Evolutionary conservation across 2,113 vertebrate genomes (phyloP), one percentile per base, ranked within the genome.

Genomic region (Cricetomys ansorgei): DNA sequence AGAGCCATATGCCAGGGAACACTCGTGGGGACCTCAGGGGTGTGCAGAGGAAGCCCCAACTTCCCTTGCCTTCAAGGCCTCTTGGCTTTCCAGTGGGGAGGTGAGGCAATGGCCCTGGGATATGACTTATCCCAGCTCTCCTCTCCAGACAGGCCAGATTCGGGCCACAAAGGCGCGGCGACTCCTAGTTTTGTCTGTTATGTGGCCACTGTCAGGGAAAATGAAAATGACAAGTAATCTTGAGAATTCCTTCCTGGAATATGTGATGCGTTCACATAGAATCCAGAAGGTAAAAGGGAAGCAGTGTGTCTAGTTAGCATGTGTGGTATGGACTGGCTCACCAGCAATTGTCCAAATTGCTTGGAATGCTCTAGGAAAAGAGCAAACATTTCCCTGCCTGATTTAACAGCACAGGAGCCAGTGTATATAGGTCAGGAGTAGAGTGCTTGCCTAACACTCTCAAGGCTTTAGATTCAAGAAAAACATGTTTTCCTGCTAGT

Each of bases 331-430:
- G 73, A 62, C 37, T 2, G 40, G 19, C 43, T 3, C 12, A 2
- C 86, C 37, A 31, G 13, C 69, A 13, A 1, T 57, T 62, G 15
- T 73, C 64, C 45, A 15, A 19, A 27, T 13, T 72, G 57, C 93
- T 64, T 91, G 64, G 80, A 92, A 79, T 91, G 86, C 91, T 91
- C 55, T 62, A 62, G 62, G 53, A 57, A 55, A 93, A 85, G 45
- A n/a, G 45, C 10, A 29, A 19, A 72, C 79, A 3, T 64, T 88
- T 79, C 50, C 88, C 80, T 86, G 57, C 75, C 77, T 91, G 81
- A 88, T 73, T 86, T 89, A 91, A 86, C 25, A 92, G 3, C 65
- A 1, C 48, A 64, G 67, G 31, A 34, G 57, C 3, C 2, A 2
- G 59, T 25, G 15, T 40, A 11, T n/a, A 10, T n/a, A 48, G 6